A percentile compares a stretch with the other conserved stretches of the same genome.
Evolutionary conservation across 1,140 invertebrate species (phyloP).

Genomic region (Agrilus planipennis): DNA sequence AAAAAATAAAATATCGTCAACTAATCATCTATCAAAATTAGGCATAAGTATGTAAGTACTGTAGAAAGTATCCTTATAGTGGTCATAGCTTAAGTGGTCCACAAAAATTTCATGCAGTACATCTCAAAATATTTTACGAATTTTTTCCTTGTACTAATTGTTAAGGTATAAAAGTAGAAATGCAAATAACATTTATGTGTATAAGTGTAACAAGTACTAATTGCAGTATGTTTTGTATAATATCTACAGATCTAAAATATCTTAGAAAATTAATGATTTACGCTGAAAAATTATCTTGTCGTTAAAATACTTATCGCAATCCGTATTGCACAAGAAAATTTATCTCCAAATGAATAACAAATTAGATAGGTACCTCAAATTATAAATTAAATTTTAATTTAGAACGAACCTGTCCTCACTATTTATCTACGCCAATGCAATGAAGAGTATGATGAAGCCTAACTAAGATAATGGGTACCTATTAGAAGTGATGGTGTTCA

Average conservation of each 20-base stretch:
- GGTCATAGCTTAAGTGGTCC: constrained; percentile 3
- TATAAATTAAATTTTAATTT: constrained; percentile 2
- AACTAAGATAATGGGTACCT: no score
- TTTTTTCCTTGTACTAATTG: constrained; percentile 4
- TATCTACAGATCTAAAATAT: neutral
- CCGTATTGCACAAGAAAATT: neutral
- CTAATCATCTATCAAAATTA: neutral
- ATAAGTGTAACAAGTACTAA: neutral
- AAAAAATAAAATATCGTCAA: neutral
- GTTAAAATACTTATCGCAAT: neutral
- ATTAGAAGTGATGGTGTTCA: no score
- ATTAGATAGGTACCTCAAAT: neutral
- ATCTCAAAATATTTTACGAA: constrained; percentile 2
- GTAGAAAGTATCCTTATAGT: no score
- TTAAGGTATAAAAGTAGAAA: constrained; percentile 8
- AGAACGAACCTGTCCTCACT: no score
- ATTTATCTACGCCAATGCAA: no score
- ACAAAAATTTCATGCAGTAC: constrained; percentile 7
- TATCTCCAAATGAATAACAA: neutral
- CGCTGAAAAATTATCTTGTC: neutral
- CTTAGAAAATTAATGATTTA: neutral
- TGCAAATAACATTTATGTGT: neutral
- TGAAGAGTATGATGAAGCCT: no score
- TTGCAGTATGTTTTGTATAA: neutral
- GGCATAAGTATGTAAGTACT: constrained; percentile 2